Percentiles rank a stretch among this genome's conserved stretches.
phyloP scores from a whole-genome alignment of 64 coral and sea anemone genomes.

The Platygyra sinensis region DNA sequence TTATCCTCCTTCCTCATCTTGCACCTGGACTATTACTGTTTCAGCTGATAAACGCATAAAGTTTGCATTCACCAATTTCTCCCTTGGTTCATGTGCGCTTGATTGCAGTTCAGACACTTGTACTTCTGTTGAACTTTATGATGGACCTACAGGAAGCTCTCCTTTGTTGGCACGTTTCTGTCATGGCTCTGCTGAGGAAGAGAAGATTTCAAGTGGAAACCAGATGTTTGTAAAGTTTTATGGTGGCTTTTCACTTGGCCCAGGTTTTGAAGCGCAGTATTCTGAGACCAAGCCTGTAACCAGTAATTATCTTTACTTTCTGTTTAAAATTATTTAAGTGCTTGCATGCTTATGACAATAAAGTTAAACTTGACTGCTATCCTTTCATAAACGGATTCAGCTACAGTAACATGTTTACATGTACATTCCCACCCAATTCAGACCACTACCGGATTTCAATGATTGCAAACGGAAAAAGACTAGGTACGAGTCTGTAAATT shows the following conservation, averaged over 20 bases:
- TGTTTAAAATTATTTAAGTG: not conserved
- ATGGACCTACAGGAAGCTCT: not conserved
- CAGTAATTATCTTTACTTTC: not conserved
- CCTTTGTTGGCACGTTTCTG: not conserved
- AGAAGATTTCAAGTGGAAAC: not conserved
- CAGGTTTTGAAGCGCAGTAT: slow-evolving; percentile 13
- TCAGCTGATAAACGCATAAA: not conserved
- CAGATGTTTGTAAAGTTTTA: slow-evolving; percentile 6
- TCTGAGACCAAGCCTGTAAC: not conserved
- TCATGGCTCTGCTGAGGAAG: not conserved
- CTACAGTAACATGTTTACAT: too few species aligned
- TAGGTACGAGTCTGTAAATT: too few species aligned
- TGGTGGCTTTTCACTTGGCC: not conserved
- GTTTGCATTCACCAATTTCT: not conserved
- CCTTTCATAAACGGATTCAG: too few species aligned
- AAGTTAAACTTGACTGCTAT: too few species aligned
- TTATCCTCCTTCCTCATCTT: not conserved
- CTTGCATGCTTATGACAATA: too few species aligned
- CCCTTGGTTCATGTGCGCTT: not conserved
- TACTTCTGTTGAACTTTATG: slow-evolving; percentile 19
- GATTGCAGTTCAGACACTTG: not conserved
- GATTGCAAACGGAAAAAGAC: too few species aligned
- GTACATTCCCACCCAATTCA: too few species aligned
- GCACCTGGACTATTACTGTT: slow-evolving; percentile 3
- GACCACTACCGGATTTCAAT: too few species aligned